Percentiles rank a stretch among this genome's conserved stretches.
These are phyloP conservation scores for Eupithecia exiguata DNA, from an alignment of 2,888 invertebrate species.

Conservation along the genomic window DNA sequence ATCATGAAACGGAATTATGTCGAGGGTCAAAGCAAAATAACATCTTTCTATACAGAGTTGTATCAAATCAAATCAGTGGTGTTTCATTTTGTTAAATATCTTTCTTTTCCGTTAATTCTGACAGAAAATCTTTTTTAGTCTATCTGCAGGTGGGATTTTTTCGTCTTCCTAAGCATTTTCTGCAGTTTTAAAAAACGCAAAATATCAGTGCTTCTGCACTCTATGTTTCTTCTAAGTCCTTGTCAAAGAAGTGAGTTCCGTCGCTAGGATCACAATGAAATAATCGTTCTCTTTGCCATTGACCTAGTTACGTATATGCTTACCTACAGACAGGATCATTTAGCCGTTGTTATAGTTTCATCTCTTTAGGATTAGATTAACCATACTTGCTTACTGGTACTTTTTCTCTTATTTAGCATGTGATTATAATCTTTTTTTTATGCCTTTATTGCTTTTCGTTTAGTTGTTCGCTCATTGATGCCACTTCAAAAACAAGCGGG, in stretches of 20 bases:
- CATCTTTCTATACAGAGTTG: too few relatives aligned
- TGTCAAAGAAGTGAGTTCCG: background rate
- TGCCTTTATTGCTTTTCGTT: background rate
- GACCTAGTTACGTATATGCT: constrained; percentile 11
- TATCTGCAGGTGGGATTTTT: background rate
- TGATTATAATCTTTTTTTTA: background rate
- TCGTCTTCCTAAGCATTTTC: background rate
- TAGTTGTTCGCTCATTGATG: background rate
- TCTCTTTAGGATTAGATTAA: background rate
- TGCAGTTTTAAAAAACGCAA: background rate
- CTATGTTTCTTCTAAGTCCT: background rate
- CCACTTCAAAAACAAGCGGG: background rate
- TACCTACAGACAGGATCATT: background rate
- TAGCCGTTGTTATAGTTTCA: background rate
- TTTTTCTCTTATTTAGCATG: background rate
- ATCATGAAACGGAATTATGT: too few relatives aligned
- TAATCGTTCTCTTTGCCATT: constrained; percentile 18
- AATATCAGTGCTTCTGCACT: background rate
- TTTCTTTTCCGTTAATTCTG: background rate
- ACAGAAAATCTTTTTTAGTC: background rate
- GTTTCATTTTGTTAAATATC: background rate
- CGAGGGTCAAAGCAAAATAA: too few relatives aligned
- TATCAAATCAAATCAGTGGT: background rate
- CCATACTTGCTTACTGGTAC: background rate
- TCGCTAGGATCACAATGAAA: constrained; percentile 12